Conservation (phyloP, 2,797 vertebrate species). For the Aulostomus chinensis region DNA sequence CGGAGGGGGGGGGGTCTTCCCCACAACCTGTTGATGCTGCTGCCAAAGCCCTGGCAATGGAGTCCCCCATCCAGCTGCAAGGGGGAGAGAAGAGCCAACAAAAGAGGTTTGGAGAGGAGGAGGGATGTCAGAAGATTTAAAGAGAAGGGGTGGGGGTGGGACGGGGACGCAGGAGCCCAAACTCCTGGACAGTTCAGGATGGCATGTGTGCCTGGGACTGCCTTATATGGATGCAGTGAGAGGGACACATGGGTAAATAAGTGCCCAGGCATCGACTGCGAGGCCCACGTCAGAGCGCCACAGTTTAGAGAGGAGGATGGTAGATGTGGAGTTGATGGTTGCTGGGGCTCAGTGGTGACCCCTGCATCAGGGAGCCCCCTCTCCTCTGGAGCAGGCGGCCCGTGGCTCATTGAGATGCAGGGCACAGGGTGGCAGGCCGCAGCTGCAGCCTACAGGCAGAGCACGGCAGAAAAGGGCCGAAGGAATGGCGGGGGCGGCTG, state of each 20-base stretch:
- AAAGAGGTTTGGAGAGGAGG: conserved; percentile 30
- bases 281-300: conserved; percentile 26
- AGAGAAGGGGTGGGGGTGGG: conserved; percentile 13
- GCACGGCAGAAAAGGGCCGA: conserved; percentile 79
- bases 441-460: conserved; percentile 87
- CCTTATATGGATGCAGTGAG: conserved; percentile 52
- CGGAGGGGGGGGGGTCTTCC: conserved; percentile 66
- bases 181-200: conserved; percentile 59
- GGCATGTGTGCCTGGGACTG: conserved; percentile 49
- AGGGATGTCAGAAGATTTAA: conserved; percentile 45
- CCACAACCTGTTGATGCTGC: conserved; percentile 81
- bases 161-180: conserved; percentile 35
- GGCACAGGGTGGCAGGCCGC: conserved; percentile 79
- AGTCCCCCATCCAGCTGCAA: conserved; percentile 76
- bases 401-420: conserved; percentile 87
- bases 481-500: conserved; percentile 79
- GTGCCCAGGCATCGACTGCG: conserved; percentile 16
- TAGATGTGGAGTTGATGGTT: conserved; percentile 43
- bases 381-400: conserved; percentile 67
- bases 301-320: conserved; percentile 1
- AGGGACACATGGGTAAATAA: conserved; percentile 24
- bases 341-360: conserved; percentile 72
- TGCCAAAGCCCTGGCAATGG: conserved; percentile 73
- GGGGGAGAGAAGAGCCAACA: conserved; percentile 46
- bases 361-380: conserved; percentile 72